Base-by-base conservation (phyloP, 2,888 invertebrate genomes). In the Corythucha ciliata region DNA sequence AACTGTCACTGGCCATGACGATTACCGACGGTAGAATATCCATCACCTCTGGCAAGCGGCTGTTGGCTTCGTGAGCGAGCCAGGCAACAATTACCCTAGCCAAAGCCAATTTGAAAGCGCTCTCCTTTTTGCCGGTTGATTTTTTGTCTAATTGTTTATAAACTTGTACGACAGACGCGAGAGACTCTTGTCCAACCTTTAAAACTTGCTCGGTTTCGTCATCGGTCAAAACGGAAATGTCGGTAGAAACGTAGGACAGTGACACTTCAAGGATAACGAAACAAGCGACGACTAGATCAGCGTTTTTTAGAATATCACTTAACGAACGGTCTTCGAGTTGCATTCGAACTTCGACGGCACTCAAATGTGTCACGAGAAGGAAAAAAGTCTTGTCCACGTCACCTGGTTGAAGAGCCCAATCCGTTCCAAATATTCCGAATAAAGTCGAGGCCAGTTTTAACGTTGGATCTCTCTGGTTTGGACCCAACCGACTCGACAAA, bases 291-390 rank as follows among this genome's bases (percentile, higher is more conserved):
- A 89, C 75, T 39, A 90, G 70, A 56, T 85, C 83, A 41, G 80
- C 80, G 67, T 86, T 82, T 36, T 76, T 73, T 66, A 80, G 77
- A 1, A 86, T 81, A 63, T 84, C 78, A 66, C 87, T 84, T 59
- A 90, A 74, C 5, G 64, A 81, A 62, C 83, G 82, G 58, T 89
- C 87, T 64, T 93, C 93, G 57, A 93, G 72, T 60, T 89, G 87
- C 91, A 94, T 92, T 63, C 92, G 78, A 1, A 92, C 83, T 74
- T 94, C 93, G 65, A 93, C 87, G 45, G 90, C 88, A 61, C 86
- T 82, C 52, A 94, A 72, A 66, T 92, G 91, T 51, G 90, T 77
- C 10, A 92, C 70, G 18, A 91, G 72, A 62, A 92, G 80, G 63
- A 90, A 83, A 63, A 87, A 81, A 52, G 87, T 85, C 59, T 78